Base-by-base conservation (phyloP, 1,140 invertebrate species). In the Radopholus similis region DNA sequence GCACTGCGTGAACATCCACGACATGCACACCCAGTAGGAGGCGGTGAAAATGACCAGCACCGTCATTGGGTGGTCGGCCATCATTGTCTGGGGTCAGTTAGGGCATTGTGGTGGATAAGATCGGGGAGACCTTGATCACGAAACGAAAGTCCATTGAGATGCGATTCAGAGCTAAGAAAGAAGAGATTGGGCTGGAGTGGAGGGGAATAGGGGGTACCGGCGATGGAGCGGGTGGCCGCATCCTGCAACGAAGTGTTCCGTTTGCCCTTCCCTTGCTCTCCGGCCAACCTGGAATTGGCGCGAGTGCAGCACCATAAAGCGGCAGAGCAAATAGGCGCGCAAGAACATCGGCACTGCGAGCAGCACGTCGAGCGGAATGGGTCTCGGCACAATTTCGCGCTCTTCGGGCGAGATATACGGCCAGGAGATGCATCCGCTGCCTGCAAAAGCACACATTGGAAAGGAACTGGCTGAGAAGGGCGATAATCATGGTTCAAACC, bases 271-370 rank as follows among this genome's bases (percentile, higher is more conserved):
- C 11, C 8, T 30, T 5, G 23, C 44, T 6, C 26, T 32, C 37
- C 37, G 37, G n/a, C 18, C 26, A 62, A 82, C 78, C 64, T 82
- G 80, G 86, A 98, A 99, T 64, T 99, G 88, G 88, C 97, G 97
- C 84, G 92, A 95, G 86, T 99, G 96, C 75, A 99, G 88, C 75
- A 99, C 88, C 95, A 99, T 97, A 73, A 97, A 95, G 77, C 96
- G 89, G 86, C 94, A 97, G 84, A 99, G 96, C 83, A 99, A 89
- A 87, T 99, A 99, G 74, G 98, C 89, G 80, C 96, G 88, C 82
- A 97, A 89, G 88, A 98, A 99, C 96, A 98, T 99, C 75, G 95
- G 95, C 82, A 99, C 87, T 78, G 95, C 97, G 65, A 99, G 88
- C 67, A 93, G 89, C 64, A 97, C 92, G 84, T 98, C 95, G n/a